These are phyloP conservation scores for Ptilonorhynchus violaceus DNA, from an alignment of 2,113 vertebrate species.

Conservation along the genomic window DNA sequence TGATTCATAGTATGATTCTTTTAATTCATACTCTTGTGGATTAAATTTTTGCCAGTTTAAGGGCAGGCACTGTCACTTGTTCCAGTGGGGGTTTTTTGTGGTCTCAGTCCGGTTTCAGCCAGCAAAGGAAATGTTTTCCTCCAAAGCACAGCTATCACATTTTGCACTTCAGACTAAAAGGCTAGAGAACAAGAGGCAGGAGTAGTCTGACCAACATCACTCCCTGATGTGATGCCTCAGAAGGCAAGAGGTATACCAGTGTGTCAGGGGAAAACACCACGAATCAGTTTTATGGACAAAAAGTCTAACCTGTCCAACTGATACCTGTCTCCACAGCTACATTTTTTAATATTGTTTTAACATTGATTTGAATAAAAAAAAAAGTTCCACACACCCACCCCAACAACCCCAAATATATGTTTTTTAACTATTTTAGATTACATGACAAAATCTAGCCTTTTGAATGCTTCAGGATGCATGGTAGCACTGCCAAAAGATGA, in stretches of 20 bases:
- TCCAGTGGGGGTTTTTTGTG: background rate
- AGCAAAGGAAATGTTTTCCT: background rate
- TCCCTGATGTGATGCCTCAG: background rate
- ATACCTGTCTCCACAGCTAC: background rate
- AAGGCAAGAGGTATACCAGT: background rate
- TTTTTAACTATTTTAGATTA: background rate
- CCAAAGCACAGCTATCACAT: background rate
- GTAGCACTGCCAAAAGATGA: constrained; percentile 20
- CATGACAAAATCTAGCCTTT: background rate
- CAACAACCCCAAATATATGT: background rate
- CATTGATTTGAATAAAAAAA: background rate
- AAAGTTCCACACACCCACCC: too few relatives aligned
- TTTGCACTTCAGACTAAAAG: background rate
- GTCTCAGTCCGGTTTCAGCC: background rate
- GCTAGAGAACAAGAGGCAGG: background rate
- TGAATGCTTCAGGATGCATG: background rate
- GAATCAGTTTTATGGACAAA: background rate
- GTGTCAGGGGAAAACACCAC: background rate
- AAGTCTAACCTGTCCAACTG: background rate
- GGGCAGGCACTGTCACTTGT: background rate
- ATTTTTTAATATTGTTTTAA: background rate
- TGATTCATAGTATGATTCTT: background rate
- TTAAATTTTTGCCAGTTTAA: background rate
- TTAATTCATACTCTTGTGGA: background rate
- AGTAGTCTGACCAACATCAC: background rate